A percentile compares a stretch with the other conserved stretches of the same genome.
phyloP scores from a whole-genome alignment of 2,113 vertebrate genomes.

The Sciurus niger region DNA sequence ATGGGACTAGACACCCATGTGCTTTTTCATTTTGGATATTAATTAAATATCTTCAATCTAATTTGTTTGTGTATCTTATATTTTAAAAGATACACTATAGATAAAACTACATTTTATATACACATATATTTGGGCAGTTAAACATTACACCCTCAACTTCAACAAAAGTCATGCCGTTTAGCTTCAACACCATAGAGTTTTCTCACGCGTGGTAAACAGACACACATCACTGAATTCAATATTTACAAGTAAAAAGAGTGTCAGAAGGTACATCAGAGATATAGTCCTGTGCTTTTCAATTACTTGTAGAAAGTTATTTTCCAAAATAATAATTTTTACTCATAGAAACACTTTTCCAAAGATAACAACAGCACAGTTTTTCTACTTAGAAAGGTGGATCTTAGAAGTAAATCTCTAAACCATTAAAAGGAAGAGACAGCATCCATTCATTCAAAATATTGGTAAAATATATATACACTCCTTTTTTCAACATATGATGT shows the following conservation, averaged over 20 bases:
- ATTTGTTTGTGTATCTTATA: background rate
- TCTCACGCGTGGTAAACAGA: background rate
- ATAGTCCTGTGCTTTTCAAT: background rate
- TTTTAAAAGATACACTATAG: background rate
- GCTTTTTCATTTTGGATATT: conserved; percentile 31
- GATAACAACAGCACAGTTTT: background rate
- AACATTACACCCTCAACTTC: background rate
- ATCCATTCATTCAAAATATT: background rate
- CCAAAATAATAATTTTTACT: background rate
- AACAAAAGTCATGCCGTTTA: background rate
- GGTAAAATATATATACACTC: background rate
- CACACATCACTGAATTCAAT: background rate
- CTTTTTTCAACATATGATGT: background rate
- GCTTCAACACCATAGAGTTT: background rate
- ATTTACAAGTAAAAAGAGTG: background rate
- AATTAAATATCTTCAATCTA: conserved; percentile 32
- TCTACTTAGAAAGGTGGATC: background rate
- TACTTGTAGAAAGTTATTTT: background rate
- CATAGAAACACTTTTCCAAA: background rate
- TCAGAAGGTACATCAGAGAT: background rate
- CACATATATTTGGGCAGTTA: background rate
- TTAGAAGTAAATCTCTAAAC: background rate
- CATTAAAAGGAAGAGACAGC: background rate
- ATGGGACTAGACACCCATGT: background rate
- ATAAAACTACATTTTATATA: background rate